phyloP scores from a whole-genome alignment of 2,888 invertebrate genomes.

The Tetanocera ferruginea region DNA sequence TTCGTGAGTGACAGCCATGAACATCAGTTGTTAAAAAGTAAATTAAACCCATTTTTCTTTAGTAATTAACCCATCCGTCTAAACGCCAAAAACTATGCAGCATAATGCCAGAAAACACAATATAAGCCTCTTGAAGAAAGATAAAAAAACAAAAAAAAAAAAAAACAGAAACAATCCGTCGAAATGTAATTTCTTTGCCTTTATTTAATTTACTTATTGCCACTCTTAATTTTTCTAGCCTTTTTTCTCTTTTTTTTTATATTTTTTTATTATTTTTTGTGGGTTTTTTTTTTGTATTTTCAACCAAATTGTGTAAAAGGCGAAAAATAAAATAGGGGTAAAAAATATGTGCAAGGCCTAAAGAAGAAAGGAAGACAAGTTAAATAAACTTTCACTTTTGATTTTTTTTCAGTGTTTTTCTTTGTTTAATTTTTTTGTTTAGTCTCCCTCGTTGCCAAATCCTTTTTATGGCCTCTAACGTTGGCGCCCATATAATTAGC shows the following conservation, averaged over 20 bases:
- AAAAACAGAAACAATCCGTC: neutral
- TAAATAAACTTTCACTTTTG: conserved; percentile 33
- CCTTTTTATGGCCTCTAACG: conserved; percentile 20
- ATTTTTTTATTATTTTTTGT: neutral
- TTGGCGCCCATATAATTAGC: conserved; percentile 34
- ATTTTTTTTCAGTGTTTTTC: neutral
- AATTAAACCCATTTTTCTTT: conserved; percentile 46
- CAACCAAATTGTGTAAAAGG: conserved; percentile 8
- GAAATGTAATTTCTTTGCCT: conserved; percentile 17
- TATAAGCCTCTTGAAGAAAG: neutral
- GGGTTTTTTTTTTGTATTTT: neutral
- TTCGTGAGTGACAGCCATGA: neutral
- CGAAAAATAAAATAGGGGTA: neutral
- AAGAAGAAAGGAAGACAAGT: neutral
- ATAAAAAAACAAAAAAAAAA: neutral
- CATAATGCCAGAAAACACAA: neutral
- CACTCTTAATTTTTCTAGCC: neutral
- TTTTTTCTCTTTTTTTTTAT: neutral
- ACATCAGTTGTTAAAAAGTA: conserved; percentile 34
- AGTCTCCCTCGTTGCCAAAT: neutral
- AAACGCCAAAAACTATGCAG: conserved; percentile 7
- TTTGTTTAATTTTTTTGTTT: neutral
- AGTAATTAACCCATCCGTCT: conserved; percentile 47
- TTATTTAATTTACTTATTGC: conserved; percentile 24
- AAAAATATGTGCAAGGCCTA: neutral